phyloP scores from a whole-genome alignment of 1,140 invertebrate genomes.

The Pachyrhynchus sulphureomaculatus region DNA sequence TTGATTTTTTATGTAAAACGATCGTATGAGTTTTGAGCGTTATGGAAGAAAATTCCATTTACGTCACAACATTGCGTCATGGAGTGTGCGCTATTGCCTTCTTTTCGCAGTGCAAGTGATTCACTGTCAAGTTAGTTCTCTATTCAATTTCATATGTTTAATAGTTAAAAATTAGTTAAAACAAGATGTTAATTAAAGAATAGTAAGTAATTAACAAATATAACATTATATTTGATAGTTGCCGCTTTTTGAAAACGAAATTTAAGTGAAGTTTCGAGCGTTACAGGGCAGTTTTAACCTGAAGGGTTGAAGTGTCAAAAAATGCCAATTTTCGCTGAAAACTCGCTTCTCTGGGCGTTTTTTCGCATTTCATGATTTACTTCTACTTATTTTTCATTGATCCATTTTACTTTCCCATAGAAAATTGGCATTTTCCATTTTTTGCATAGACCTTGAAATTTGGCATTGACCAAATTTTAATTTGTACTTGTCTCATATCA shows the following conservation, averaged over 20 bases:
- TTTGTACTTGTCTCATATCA: conserved; percentile 6
- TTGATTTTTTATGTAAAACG: conserved; percentile 9
- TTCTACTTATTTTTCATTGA: not conserved
- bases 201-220: conserved; percentile 43
- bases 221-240: not conserved
- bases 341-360: conserved; percentile 5
- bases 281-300: conserved; percentile 15
- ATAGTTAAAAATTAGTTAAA: conserved; percentile 37
- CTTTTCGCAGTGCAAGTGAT: conserved; percentile 33
- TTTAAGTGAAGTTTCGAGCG: conserved; percentile 20
- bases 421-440: conserved; percentile 6
- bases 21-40: not conserved
- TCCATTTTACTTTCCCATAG: not conserved
- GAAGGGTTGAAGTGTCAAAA: conserved; percentile 23
- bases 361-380: not conserved
- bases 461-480: conserved; percentile 30
- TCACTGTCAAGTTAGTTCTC: conserved; percentile 33
- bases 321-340: conserved; percentile 17
- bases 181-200: conserved; percentile 51
- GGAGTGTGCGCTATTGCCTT: conserved; percentile 44
- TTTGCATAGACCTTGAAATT: conserved; percentile 29
- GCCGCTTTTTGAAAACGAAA: not conserved
- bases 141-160: conserved; percentile 42
- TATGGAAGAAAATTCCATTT: conserved; percentile 15
- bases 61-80: conserved; percentile 48